Evolutionary conservation across 2,113 vertebrate species (phyloP).

Genomic region (Zapus hudsonius): DNA sequence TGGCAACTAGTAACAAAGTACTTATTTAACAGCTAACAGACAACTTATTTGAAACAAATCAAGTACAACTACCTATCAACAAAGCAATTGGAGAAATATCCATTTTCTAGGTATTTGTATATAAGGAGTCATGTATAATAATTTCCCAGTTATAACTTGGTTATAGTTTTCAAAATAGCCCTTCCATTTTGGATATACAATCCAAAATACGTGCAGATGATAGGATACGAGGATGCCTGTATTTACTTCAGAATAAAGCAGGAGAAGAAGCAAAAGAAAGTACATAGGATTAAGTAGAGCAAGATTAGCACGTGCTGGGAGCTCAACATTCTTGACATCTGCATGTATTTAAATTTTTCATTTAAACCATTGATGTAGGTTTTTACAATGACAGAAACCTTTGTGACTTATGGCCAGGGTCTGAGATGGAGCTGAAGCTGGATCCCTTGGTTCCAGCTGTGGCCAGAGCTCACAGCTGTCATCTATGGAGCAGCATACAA

Average conservation of each 20-base stretch:
- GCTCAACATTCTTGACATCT: background rate
- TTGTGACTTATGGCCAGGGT: background rate
- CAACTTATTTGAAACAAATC: background rate
- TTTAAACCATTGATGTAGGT: background rate
- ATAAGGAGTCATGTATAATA: background rate
- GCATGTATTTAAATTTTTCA: background rate
- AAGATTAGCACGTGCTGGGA: background rate
- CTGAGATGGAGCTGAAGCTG: background rate
- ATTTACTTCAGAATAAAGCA: constrained; percentile 16
- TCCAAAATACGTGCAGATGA: background rate
- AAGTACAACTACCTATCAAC: background rate
- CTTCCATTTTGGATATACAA: background rate
- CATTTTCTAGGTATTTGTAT: background rate
- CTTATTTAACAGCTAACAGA: background rate
- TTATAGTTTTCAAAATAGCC: constrained; percentile 27
- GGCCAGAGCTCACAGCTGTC: background rate
- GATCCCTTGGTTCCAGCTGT: background rate
- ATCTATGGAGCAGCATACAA: background rate
- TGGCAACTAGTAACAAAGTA: background rate
- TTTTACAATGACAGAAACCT: background rate
- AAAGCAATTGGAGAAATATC: constrained; percentile 21
- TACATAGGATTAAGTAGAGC: background rate
- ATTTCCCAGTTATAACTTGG: background rate
- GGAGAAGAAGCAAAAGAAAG: background rate
- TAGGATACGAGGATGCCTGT: background rate